Evolutionary conservation across 2,888 invertebrate genomes (phyloP).

Genomic region (Eulithis testata): DNA sequence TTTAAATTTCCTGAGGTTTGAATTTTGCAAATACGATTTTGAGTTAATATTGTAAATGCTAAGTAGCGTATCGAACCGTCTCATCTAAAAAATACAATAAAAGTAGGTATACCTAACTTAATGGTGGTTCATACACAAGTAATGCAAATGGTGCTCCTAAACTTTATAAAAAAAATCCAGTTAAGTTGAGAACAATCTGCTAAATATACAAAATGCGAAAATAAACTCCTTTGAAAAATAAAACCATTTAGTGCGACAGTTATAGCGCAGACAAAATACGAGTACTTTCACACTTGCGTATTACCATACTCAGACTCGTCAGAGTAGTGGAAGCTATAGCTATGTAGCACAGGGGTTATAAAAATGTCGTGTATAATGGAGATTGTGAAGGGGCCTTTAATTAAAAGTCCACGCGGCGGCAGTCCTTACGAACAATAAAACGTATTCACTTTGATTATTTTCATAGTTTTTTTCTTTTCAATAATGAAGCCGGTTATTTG

Average conservation of each 20-base stretch:
- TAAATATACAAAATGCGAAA: neutral
- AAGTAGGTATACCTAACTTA: too few species aligned
- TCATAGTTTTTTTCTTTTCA: slow-evolving; percentile 61
- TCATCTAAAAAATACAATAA: too few species aligned
- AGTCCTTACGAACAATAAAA: slow-evolving; percentile 70
- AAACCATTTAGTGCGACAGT: slow-evolving; percentile 8
- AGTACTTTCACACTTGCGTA: slow-evolving; percentile 26
- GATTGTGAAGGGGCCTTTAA: slow-evolving; percentile 75
- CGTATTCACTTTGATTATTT: slow-evolving; percentile 64
- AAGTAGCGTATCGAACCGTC: too few species aligned
- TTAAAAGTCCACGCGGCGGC: slow-evolving; percentile 76
- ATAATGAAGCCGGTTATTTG: slow-evolving; percentile 47
- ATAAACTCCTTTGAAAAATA: slow-evolving; percentile 4
- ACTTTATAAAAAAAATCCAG: neutral
- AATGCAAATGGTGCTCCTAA: too few species aligned
- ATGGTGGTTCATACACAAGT: too few species aligned
- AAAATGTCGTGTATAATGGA: slow-evolving; percentile 74
- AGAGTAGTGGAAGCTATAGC: slow-evolving; percentile 28
- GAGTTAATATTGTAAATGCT: too few species aligned
- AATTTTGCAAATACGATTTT: neutral
- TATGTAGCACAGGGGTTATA: slow-evolving; percentile 58
- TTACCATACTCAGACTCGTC: slow-evolving; percentile 27
- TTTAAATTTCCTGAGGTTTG: neutral
- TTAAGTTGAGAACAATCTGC: slow-evolving; percentile 1
- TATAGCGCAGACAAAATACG: slow-evolving; percentile 21